Evolutionary conservation across 1,140 invertebrate species (phyloP), one percentile per base, ranked within the genome.

Genomic region (Ceratina calcarata): DNA sequence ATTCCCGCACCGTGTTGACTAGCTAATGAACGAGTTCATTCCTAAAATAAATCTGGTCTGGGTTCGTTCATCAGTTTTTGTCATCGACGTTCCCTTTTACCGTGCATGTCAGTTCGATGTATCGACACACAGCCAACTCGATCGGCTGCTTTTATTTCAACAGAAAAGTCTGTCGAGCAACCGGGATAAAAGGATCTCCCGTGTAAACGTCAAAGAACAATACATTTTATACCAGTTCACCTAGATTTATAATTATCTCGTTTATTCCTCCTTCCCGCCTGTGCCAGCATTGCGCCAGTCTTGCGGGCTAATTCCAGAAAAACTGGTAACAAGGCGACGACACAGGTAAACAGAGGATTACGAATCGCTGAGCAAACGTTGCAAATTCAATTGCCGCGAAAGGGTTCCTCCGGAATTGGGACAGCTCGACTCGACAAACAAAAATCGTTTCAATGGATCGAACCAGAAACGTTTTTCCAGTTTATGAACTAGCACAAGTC

Each of bases 281-380:
- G 62, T 18, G 6, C 32, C 13, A 3, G 32, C 16, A n/a, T 24
- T 45, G 6, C 20, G 13, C n/a, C 32, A 1, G 12, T 10, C 20
- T 4, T n/a, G 6, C 0, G 22, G 69, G 20, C 58, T 78, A 72
- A 72, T 78, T 72, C 58, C 51, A 13, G 22, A 62, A 78, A 78
- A 78, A 49, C 58, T 45, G 27, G 60, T 72, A 78, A 72, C 68
- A 70, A 72, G 68, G 51, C 67, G 45, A 45, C 24, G 24, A 58
- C 45, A 10, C 20, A 22, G 15, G 76, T 78, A 65, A 72, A 78
- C 76, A 78, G 76, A 69, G 72, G 69, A 78, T 78, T 72, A 78
- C 76, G 24, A 78, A 72, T 78, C 76, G 62, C 62, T 72, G 53
- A 24, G 76, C 27, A 78, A 72, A 78, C 76, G 70, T 62, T 27